These are phyloP conservation scores for Atopsyche davidsoni DNA, from an alignment of 1,140 invertebrate species.

Conservation along the genomic window DNA sequence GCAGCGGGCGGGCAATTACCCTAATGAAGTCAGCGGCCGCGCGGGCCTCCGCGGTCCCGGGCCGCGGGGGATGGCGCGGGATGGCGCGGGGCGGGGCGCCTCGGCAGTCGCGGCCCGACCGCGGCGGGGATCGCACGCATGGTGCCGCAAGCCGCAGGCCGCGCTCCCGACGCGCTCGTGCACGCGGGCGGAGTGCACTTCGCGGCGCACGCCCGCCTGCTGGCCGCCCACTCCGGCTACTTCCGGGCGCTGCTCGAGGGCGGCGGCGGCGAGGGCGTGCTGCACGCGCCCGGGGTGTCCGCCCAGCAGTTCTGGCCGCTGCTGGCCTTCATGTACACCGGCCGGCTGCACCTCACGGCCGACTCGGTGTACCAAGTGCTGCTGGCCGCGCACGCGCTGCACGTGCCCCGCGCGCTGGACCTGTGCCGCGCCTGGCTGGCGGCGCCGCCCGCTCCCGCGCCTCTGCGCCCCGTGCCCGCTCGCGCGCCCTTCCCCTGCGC, in stretches of 20 bases:
- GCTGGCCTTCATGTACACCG: slow-evolving; percentile 72
- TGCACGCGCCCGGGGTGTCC: slow-evolving; percentile 51
- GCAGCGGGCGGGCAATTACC: slow-evolving; percentile 31
- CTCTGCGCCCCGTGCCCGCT: slow-evolving; percentile 41
- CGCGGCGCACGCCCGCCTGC: slow-evolving; percentile 58
- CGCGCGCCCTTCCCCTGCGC: slow-evolving; percentile 34
- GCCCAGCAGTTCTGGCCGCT: slow-evolving; percentile 66
- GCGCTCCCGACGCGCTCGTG: slow-evolving; percentile 54
- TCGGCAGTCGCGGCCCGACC: slow-evolving; percentile 36
- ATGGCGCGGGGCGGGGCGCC: too few relatives aligned
- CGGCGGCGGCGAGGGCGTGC: slow-evolving; percentile 37
- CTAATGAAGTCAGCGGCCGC: not conserved
- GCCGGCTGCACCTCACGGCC: slow-evolving; percentile 61
- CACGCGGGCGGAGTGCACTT: slow-evolving; percentile 51
- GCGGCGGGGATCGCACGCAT: slow-evolving; percentile 28
- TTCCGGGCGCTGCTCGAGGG: slow-evolving; percentile 46
- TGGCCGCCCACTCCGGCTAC: slow-evolving; percentile 69
- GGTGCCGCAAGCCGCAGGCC: slow-evolving; percentile 31
- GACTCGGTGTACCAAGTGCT: slow-evolving; percentile 69
- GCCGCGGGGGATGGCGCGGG: too few relatives aligned
- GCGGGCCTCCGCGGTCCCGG: not conserved
- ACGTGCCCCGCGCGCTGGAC: slow-evolving; percentile 68
- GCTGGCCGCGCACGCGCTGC: slow-evolving; percentile 65
- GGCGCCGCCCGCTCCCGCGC: slow-evolving; percentile 10
- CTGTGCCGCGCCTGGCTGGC: slow-evolving; percentile 48